Evolutionary conservation across 2,888 invertebrate species (phyloP), one percentile per base, ranked within the genome.

Genomic region (Diplazon laetatorius): DNA sequence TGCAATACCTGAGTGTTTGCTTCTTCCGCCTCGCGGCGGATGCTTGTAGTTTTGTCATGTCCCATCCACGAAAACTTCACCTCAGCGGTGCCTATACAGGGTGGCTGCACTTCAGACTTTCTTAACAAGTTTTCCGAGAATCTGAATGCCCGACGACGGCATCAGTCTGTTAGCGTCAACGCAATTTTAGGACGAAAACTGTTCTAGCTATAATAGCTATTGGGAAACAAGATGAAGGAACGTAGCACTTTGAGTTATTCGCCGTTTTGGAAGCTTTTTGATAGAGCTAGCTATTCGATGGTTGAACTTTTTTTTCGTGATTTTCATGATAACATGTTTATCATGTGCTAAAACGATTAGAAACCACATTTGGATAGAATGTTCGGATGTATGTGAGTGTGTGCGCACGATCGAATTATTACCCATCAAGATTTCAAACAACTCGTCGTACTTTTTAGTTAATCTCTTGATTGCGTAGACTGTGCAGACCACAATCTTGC

Each of bases 61-160:
- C 55, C 44, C 30, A 48, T 62, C 22, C 35, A 35, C 16, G 5
- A 44, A 60, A 42, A 18, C 39, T 16, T 52, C 16, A 30, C 25
- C 14, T 50, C 42, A 39, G 50, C n/a, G 20, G 25, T 12, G 20
- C 12, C 30, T 22, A 50, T n/a, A 69, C 14, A 16, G 20, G 8
- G 10, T 2, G 30, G n/a, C 25, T 57, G 55, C 59, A 14, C 59
- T 65, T 42, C 20, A 57, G 25, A 76, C 57, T 76, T 70, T 76
- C 70, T 57, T 50, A 52, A 35, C 14, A 65, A 71, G 50, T 66
- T 71, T 65, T 9, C 22, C 46, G 35, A 35, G 59, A n/a, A 18
- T 35, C 35, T 18, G 22, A 42, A 18, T 71, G 57, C n/a, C 59
- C 20, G 48, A 18, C n/a, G 16, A 22, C 18, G 30, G 30, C 30